These are phyloP conservation scores for Bubo scandiacus DNA, from an alignment of 2,113 vertebrate species.

Conservation along the genomic window DNA sequence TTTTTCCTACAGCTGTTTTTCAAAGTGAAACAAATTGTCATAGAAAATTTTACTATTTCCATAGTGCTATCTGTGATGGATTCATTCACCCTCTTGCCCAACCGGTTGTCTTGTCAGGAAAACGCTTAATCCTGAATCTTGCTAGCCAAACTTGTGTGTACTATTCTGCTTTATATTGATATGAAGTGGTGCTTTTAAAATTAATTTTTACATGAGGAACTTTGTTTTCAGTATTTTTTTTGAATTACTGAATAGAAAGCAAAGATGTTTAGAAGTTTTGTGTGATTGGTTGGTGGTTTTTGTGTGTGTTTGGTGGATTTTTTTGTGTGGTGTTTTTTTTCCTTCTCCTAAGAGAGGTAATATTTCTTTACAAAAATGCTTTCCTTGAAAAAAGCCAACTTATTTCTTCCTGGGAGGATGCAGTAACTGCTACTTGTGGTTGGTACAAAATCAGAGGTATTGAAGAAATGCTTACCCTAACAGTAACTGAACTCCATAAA, in stretches of 20 bases:
- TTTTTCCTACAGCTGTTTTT: background rate
- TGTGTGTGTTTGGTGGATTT: background rate
- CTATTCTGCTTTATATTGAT: background rate
- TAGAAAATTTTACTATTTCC: background rate
- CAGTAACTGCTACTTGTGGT: background rate
- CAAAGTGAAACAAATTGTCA: background rate
- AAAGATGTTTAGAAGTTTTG: background rate
- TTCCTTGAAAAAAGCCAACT: background rate
- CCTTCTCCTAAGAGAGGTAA: background rate
- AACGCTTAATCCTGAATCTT: background rate
- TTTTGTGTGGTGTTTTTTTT: background rate
- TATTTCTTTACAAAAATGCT: background rate
- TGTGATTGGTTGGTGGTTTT: background rate
- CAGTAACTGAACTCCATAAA: background rate
- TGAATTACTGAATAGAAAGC: background rate
- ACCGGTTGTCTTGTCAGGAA: background rate
- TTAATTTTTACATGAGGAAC: background rate
- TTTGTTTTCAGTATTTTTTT: background rate
- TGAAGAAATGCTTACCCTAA: background rate
- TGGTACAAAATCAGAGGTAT: background rate
- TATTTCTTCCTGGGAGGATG: background rate
- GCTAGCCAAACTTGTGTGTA: background rate
- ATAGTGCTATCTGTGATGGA: background rate
- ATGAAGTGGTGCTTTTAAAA: background rate
- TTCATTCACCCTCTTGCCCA: background rate